Percentiles rank a stretch among this genome's conserved stretches.
These are phyloP conservation scores for Tetramorium bicarinatum DNA, from an alignment of 2,888 invertebrate genomes.

Conservation along the genomic window DNA sequence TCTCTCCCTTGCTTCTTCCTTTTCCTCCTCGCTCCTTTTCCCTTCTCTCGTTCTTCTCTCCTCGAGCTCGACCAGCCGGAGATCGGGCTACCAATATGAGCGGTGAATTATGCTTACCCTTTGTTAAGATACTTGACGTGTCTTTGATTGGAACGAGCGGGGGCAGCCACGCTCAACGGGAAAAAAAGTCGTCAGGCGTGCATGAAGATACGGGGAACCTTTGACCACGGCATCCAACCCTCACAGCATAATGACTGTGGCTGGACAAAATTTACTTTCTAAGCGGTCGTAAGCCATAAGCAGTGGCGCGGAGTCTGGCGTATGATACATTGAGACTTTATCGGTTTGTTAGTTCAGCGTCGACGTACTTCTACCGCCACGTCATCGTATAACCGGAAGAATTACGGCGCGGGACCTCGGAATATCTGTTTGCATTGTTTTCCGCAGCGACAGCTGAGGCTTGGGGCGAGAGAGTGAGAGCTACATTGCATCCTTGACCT, in stretches of 20 bases:
- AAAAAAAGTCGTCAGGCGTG: slow-evolving; percentile 43
- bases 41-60: slow-evolving; percentile 27
- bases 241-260: slow-evolving; percentile 51
- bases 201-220: slow-evolving; percentile 71
- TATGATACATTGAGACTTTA: slow-evolving; percentile 33
- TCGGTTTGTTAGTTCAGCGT: slow-evolving; percentile 55
- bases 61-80: slow-evolving; percentile 42
- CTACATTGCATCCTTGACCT: slow-evolving; percentile 36
- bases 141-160: slow-evolving; percentile 75
- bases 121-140: slow-evolving; percentile 76
- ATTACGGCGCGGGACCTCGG: not conserved
- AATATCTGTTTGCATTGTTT: slow-evolving; percentile 50
- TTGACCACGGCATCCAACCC: slow-evolving; percentile 65
- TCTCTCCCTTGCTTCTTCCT: slow-evolving; percentile 36
- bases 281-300: slow-evolving; percentile 34
- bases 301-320: slow-evolving; percentile 1
- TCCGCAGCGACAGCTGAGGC: slow-evolving; percentile 6
- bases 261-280: slow-evolving; percentile 67
- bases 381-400: slow-evolving; percentile 34
- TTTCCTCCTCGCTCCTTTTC: not conserved
- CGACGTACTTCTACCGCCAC: slow-evolving; percentile 16
- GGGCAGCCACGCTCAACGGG: slow-evolving; percentile 44
- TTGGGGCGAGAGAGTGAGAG: slow-evolving; percentile 12
- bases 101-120: slow-evolving; percentile 74
- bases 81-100: slow-evolving; percentile 76